Base-by-base conservation (phyloP, 1,140 invertebrate species). In the Anoplolepis gracilipes region DNA sequence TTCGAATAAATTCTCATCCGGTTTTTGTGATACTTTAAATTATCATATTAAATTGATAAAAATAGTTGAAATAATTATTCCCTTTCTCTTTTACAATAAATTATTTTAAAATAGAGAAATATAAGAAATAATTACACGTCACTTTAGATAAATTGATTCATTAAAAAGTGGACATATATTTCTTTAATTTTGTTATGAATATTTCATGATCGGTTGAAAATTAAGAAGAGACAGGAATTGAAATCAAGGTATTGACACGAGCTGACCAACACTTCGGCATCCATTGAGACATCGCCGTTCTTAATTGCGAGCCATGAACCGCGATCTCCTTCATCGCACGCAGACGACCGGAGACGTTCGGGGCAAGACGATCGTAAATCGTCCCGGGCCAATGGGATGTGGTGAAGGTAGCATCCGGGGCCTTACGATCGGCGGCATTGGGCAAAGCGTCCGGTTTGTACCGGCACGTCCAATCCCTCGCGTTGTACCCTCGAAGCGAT, bases 341-440 rank as follows among this genome's bases (percentile, higher is more conserved):
- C 87, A 42, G n/a, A 76, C 70, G 81, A 42, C 33, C 22, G 49
- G 28, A 86, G 88, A 88, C 84, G 73, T 88, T 78, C 62, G 61
- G 61, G 76, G 87, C 91, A 90, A 89, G 86, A 91, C 88, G 92
- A 87, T 93, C 92, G 89, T 93, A 93, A 93, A 93, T 94, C 90
- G 89, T 90, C 25, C 78, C 85, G 87, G 75, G 91, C 93, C 93
- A 94, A 94, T 93, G 75, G 92, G 92, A 92, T 90, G 91, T 91
- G 85, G 90, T 90, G 84, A 88, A 69, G 81, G 79, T 55, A 84
- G 75, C 8, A 53, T 75, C 76, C 46, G 39, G 82, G 59, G 77
- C 78, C 65, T 25, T 75, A 90, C 72, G 84, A 90, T 90, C 87
- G 88, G 88, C 88, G 87, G 88, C 85, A 87, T 77, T 46, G 79